These are phyloP conservation scores for Cephus spinipes DNA, from an alignment of 2,888 invertebrate genomes.

Conservation along the genomic window DNA sequence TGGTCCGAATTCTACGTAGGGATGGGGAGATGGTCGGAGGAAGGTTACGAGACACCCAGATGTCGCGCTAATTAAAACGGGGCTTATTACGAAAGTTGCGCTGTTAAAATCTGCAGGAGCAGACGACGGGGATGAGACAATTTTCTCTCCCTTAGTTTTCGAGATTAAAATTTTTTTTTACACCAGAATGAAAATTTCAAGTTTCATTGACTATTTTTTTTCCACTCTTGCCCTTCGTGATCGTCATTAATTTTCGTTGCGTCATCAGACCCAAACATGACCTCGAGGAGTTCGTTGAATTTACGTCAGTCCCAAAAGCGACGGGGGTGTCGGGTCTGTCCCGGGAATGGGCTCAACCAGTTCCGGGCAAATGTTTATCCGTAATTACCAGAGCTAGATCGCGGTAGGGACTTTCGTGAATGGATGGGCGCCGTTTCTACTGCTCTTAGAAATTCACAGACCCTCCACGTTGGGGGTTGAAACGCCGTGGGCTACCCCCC, in stretches of 20 bases:
- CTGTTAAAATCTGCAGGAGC: slow-evolving; percentile 14
- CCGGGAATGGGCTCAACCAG: slow-evolving; percentile 49
- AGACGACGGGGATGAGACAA: neutral
- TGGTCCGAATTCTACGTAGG: neutral
- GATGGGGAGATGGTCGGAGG: neutral
- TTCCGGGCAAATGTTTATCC: slow-evolving; percentile 56
- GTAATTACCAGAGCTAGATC: slow-evolving; percentile 39
- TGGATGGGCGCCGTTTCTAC: neutral
- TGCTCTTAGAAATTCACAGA: neutral
- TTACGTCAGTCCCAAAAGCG: slow-evolving; percentile 30
- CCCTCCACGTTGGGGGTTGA: neutral
- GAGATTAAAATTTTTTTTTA: too few species aligned
- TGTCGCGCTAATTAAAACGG: slow-evolving; percentile 65
- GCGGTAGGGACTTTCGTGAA: neutral
- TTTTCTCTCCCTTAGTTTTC: neutral
- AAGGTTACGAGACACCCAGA: slow-evolving; percentile 60
- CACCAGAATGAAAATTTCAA: neutral
- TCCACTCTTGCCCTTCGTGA: neutral
- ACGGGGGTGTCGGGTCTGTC: slow-evolving; percentile 41
- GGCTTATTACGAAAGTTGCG: slow-evolving; percentile 62
- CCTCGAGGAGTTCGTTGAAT: slow-evolving; percentile 27
- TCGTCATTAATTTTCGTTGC: neutral
- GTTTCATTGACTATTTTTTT: too few species aligned
- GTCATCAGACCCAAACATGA: slow-evolving; percentile 1
- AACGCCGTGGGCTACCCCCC: neutral